These are phyloP conservation scores for Alcis repandata DNA, from an alignment of 2,888 invertebrate species.

Conservation along the genomic window DNA sequence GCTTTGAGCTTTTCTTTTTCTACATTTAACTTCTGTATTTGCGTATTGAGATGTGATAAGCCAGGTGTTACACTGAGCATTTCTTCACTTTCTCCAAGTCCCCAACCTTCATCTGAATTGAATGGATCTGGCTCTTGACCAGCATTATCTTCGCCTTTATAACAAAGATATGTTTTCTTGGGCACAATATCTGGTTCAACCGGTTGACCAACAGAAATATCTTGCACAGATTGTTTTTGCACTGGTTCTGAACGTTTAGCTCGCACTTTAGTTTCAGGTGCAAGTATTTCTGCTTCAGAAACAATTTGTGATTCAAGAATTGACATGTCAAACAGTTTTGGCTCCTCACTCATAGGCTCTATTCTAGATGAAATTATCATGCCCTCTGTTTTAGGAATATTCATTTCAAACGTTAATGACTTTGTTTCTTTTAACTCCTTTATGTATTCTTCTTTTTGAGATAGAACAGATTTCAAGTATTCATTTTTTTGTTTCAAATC, in stretches of 20 bases:
- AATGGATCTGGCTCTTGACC: slow-evolving; percentile 68
- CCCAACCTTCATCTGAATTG: slow-evolving; percentile 81
- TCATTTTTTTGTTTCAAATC: slow-evolving; percentile 62
- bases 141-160: slow-evolving; percentile 63
- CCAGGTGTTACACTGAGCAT: slow-evolving; percentile 70
- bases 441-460: slow-evolving; percentile 71
- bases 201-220: slow-evolving; percentile 48
- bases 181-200: slow-evolving; percentile 78
- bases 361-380: slow-evolving; percentile 81
- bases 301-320: slow-evolving; percentile 79
- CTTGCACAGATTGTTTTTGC: slow-evolving; percentile 52
- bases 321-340: slow-evolving; percentile 62
- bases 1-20: slow-evolving; percentile 86
- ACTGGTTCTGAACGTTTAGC: slow-evolving; percentile 57
- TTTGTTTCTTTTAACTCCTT: slow-evolving; percentile 73
- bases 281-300: slow-evolving; percentile 55
- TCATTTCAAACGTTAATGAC: slow-evolving; percentile 79
- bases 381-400: slow-evolving; percentile 83
- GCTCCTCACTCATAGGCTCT: slow-evolving; percentile 68
- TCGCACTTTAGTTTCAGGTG: slow-evolving; percentile 47
- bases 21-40: slow-evolving; percentile 86
- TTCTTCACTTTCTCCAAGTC: slow-evolving; percentile 72
- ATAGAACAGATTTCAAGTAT: slow-evolving; percentile 59
- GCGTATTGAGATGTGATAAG: slow-evolving; percentile 85
- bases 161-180: slow-evolving; percentile 85